Evolutionary conservation across 2,113 vertebrate species (phyloP).

Genomic region (Callorhinus ursinus): DNA sequence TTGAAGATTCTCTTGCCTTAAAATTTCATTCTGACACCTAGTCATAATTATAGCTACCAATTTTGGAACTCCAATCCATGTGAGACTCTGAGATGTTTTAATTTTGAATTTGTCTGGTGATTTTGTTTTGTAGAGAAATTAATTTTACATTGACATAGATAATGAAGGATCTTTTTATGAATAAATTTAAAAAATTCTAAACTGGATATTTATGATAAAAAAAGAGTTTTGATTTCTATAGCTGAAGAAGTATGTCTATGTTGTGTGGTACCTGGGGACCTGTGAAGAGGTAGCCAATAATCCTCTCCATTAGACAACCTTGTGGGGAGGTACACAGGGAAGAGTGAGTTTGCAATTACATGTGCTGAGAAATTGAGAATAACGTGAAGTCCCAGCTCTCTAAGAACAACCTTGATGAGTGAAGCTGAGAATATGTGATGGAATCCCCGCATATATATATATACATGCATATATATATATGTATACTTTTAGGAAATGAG

Average conservation of each 20-base stretch:
- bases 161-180: constrained; percentile 49
- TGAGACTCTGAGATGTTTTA: constrained; percentile 59
- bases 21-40: constrained; percentile 57
- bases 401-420: neutral
- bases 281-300: neutral
- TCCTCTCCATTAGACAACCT: neutral
- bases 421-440: neutral
- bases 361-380: neutral
- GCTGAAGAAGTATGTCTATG: neutral
- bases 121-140: constrained; percentile 69
- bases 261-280: neutral
- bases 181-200: constrained; percentile 18
- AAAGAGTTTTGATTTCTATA: constrained; percentile 49
- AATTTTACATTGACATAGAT: constrained; percentile 50
- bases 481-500: neutral
- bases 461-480: neutral
- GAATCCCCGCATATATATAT: neutral
- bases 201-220: constrained; percentile 41
- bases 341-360: neutral
- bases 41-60: constrained; percentile 27
- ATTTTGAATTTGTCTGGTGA: constrained; percentile 61
- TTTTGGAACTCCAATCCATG: constrained; percentile 55
- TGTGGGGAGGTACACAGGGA: neutral
- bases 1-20: constrained; percentile 58
- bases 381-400: neutral